Percentiles rank a stretch among this genome's conserved stretches.
Conservation (phyloP, 2,113 vertebrate genomes). For the Callipepla squamata region DNA sequence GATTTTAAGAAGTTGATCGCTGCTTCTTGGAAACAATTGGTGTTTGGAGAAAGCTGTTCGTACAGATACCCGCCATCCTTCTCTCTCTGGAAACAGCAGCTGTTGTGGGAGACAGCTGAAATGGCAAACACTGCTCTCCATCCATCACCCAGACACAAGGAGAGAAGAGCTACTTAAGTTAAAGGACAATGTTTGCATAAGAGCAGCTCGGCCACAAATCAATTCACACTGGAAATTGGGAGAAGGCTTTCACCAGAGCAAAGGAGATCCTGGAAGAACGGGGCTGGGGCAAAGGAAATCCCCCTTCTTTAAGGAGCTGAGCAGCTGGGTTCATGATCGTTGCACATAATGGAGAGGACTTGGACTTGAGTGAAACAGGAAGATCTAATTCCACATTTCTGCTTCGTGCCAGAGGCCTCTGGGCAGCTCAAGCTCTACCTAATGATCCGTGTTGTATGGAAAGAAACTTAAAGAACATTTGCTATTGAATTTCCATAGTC, state of each 20-base stretch:
- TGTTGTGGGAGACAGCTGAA: conserved; percentile 49
- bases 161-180: conserved; percentile 6
- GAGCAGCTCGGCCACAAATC: conserved; percentile 27
- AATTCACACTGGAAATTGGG: background rate
- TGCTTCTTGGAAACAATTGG: conserved; percentile 10
- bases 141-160: conserved; percentile 49
- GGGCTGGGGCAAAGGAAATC: background rate
- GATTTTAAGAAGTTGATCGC: background rate
- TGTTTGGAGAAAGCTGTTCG: conserved; percentile 19
- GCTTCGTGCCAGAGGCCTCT: background rate
- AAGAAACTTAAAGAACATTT: background rate
- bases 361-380: accelerated
- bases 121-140: background rate
- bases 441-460: background rate
- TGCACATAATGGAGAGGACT: accelerated
- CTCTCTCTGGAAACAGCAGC: conserved; percentile 30
- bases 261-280: background rate
- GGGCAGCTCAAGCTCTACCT: conserved; percentile 9
- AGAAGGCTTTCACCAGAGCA: background rate
- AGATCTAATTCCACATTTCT: background rate
- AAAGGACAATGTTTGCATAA: conserved; percentile 42
- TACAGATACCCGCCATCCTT: background rate
- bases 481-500: conserved; percentile 39
- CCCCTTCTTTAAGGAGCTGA: background rate
- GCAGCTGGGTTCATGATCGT: background rate